Base-by-base conservation (phyloP, 2,888 invertebrate genomes). In the Drosophila testacea region DNA sequence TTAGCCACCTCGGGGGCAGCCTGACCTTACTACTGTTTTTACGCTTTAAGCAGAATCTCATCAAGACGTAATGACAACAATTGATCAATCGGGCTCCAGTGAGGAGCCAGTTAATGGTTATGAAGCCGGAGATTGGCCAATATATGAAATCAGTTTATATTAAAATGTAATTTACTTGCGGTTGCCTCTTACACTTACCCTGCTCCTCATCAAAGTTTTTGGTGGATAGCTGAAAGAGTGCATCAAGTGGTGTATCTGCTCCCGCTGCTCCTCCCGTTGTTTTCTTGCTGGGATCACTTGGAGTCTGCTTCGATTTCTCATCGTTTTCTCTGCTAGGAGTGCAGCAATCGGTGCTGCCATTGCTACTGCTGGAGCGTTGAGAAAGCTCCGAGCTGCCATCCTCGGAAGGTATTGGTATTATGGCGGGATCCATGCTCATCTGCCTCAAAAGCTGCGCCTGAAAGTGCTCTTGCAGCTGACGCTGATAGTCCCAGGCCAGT, bases 201-300 rank as follows among this genome's bases (percentile, higher is more conserved):
- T 96, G 96, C 89, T 96, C 95, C 57, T 97, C 98, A 92, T 98
- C 98, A 92, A 98, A 98, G 67, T 98, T 98, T 93, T 98, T 98
- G 93, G 97, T 98, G 79, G 98, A 98, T 96, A 99, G 97, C 93
- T 98, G 98, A 93, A 98, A 98, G 30, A 99, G 95, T 1, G 98
- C 98, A 92, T 98, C 98, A 73, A 99, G 94, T 0, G 98, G 98
- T 11, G 98, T 98, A 77, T 96, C 95, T 1, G 52, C 69, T 52
- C 83, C 68, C 92, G 93, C 90, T 1, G 57, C 46, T 16, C 46
- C 39, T 9, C n/a, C 36, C 28, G 48, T 4, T 9, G 32, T 5
- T 27, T 62, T 72, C 48, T 60, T 51, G 39, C 52, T 46, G 54
- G 56, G 34, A 36, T 68, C 54, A 9, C 34, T 41, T 32, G 55